A percentile compares a stretch with the other conserved stretches of the same genome.
Evolutionary conservation across 2,113 vertebrate species (phyloP).

Genomic region (Carassius gibelio): DNA sequence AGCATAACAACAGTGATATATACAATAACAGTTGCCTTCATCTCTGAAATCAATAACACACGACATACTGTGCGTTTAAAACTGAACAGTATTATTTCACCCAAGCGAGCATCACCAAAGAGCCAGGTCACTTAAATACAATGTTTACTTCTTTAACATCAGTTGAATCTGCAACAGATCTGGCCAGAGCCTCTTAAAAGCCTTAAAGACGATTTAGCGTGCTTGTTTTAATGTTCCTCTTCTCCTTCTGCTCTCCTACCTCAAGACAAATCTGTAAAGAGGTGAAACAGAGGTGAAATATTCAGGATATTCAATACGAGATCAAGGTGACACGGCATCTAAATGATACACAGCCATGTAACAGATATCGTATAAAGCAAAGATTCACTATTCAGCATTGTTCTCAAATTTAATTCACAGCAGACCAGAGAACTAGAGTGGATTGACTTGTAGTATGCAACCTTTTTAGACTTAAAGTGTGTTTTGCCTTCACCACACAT

Average conservation of each 20-base stretch:
- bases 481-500: neutral
- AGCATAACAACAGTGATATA: neutral
- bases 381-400: neutral
- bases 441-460: neutral
- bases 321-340: too few relatives aligned
- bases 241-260: slow-evolving; percentile 43
- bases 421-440: neutral
- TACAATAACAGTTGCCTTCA: neutral
- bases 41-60: neutral
- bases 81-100: neutral
- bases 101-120: neutral
- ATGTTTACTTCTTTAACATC: neutral
- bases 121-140: neutral
- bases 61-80: neutral
- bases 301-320: neutral
- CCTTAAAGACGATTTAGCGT: slow-evolving; percentile 42
- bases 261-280: slow-evolving; percentile 36
- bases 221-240: neutral
- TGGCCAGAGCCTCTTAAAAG: neutral
- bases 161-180: neutral
- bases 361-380: neutral
- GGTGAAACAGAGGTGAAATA: neutral
- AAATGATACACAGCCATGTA: neutral
- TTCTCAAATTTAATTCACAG: neutral
- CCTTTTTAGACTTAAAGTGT: neutral